Percentiles rank a stretch among this genome's conserved stretches.
These are phyloP conservation scores for Pheosia gnoma DNA, from an alignment of 2,888 invertebrate genomes.

Conservation along the genomic window DNA sequence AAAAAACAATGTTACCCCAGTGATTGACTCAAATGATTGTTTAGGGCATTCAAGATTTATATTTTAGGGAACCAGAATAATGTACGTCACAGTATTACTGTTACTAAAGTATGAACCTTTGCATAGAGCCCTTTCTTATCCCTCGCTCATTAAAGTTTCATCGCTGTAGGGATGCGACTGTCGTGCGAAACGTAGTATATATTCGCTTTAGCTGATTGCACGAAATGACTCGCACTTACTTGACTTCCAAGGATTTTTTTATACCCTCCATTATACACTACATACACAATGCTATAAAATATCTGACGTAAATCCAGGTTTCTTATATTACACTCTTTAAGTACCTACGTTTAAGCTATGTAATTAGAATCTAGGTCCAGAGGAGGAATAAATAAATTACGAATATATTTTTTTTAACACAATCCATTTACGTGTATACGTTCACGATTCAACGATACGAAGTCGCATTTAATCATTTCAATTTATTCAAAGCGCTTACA, in stretches of 20 bases:
- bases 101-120: constrained; percentile 35
- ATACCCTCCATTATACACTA: background rate
- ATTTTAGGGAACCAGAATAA: constrained; percentile 47
- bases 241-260: constrained; percentile 10
- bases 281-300: background rate
- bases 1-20: constrained; percentile 2
- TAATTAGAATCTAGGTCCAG: background rate
- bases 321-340: background rate
- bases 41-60: constrained; percentile 40
- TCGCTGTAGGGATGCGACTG: constrained; percentile 30
- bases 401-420: background rate
- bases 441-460: background rate
- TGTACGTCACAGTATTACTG: constrained; percentile 10
- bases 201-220: constrained; percentile 24
- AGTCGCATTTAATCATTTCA: background rate
- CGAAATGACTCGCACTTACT: constrained; percentile 23
- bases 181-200: constrained; percentile 10
- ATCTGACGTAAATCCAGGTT: background rate
- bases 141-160: constrained; percentile 61
- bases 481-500: constrained; percentile 6
- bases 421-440: background rate
- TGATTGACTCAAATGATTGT: constrained; percentile 20
- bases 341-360: background rate
- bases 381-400: background rate
- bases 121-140: constrained; percentile 44